phyloP scores from a whole-genome alignment of 2,797 vertebrate genomes.

The Danio jaintianensis region DNA sequence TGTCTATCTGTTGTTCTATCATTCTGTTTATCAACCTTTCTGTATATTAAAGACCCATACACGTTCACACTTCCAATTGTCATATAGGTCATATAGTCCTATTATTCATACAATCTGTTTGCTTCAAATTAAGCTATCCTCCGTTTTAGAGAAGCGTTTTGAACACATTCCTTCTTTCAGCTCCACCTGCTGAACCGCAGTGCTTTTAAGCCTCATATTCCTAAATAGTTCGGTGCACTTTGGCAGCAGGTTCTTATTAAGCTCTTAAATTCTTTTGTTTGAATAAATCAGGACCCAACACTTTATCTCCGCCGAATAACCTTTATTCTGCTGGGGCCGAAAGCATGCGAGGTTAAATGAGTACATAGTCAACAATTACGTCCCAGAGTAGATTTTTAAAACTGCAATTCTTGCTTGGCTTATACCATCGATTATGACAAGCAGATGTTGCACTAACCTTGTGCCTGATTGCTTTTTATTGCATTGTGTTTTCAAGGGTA shows the following conservation, averaged over 20 bases:
- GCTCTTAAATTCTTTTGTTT: constrained; percentile 19
- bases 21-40: too few relatives aligned
- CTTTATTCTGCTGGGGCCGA: constrained; percentile 8
- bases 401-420: constrained; percentile 62
- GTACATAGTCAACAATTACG: constrained; percentile 48
- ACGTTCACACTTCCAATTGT: too few relatives aligned
- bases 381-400: constrained; percentile 56
- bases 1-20: background rate
- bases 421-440: constrained; percentile 65
- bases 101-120: too few relatives aligned
- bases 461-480: constrained; percentile 69
- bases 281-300: background rate
- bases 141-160: background rate
- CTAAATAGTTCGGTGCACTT: background rate
- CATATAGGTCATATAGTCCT: too few relatives aligned
- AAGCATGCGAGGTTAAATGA: constrained; percentile 54
- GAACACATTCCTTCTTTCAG: background rate
- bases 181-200: background rate
- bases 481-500: constrained; percentile 58
- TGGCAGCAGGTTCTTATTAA: constrained; percentile 10
- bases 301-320: constrained; percentile 1
- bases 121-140: background rate
- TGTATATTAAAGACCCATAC: too few relatives aligned
- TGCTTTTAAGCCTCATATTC: background rate
- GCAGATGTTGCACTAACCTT: constrained; percentile 71